phyloP scores from a whole-genome alignment of 1,140 invertebrate genomes.

The Drosophila mayri region DNA sequence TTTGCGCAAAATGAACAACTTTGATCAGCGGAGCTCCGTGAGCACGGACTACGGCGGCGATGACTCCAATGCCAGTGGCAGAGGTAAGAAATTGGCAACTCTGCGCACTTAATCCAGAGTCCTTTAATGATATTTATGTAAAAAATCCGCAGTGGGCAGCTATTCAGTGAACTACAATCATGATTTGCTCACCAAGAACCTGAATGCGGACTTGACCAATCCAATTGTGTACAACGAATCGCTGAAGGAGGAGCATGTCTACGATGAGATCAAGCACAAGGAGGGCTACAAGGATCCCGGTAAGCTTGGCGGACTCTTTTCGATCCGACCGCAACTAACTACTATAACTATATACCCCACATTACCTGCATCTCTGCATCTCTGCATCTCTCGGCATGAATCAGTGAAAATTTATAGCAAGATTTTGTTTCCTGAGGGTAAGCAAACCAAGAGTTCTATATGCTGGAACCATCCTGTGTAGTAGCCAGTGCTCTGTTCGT shows the following conservation, averaged over 20 bases:
- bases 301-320: constrained; percentile 56
- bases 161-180: constrained; percentile 86
- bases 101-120: neutral
- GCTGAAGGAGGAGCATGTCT: constrained; percentile 92
- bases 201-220: constrained; percentile 93
- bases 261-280: constrained; percentile 96
- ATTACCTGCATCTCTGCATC: constrained; percentile 49
- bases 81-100: constrained; percentile 45
- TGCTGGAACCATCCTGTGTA: constrained; percentile 22
- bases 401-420: constrained; percentile 84
- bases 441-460: constrained; percentile 56
- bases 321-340: constrained; percentile 21
- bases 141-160: constrained; percentile 83
- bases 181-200: constrained; percentile 89
- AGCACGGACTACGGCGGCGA: constrained; percentile 67
- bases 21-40: constrained; percentile 59
- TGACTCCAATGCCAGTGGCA: constrained; percentile 79
- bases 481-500: constrained; percentile 24
- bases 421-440: constrained; percentile 79
- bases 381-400: constrained; percentile 45
- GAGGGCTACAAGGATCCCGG: constrained; percentile 86
- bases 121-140: constrained; percentile 2
- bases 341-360: constrained; percentile 39
- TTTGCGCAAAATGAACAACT: constrained; percentile 86
- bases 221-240: constrained; percentile 93